Evolutionary conservation across 2,113 vertebrate species (phyloP), one percentile per base, ranked within the genome.

Genomic region (Neofelis nebulosa): DNA sequence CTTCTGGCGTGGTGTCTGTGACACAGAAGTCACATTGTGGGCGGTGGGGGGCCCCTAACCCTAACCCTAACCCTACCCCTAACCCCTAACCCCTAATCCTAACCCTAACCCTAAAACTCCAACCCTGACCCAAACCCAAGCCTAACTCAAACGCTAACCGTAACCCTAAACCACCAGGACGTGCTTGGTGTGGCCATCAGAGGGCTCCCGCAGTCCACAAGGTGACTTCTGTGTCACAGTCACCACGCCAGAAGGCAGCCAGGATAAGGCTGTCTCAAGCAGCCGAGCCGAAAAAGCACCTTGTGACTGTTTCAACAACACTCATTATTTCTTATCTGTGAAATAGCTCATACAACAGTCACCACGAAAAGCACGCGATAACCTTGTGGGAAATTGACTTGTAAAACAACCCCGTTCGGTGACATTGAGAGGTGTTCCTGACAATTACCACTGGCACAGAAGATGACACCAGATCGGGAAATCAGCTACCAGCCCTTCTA

Each of bases 321-420:
- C 73, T 94, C 68, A 45, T 83, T 33, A 31, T 27, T 50, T 31
- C 69, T 97, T 71, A 84, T 89, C 93, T 78, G 48, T 41, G n/a
- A 36, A 66, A 48, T 1, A 52, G 50, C 2, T 16, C 4, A 36
- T 9, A 65, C 19, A 1, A 5, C 0, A 45, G 0, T 1, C 2
- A 23, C 3, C 33, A 63, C 3, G 1, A 69, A 90, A 92, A 80
- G 55, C 48, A 5, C 29, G 50, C 1, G 1, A 23, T 33, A 65
- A 50, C 27, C 50, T 73, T 66, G 36, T 9, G 31, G 36, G 89
- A 15, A 57, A 94, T 38, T 86, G 69, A 55, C 25, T 5, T 33
- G 65, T 79, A 96, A 88, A 27, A 84, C 5, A 68, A 74, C 5
- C 15, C 63, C 4, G 66, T 36, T 4, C 2, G 1, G 14, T 16